Percentiles rank a stretch among this genome's conserved stretches.
Conservation (phyloP, 1,140 invertebrate genomes). For the Brachionus plicatilis region DNA sequence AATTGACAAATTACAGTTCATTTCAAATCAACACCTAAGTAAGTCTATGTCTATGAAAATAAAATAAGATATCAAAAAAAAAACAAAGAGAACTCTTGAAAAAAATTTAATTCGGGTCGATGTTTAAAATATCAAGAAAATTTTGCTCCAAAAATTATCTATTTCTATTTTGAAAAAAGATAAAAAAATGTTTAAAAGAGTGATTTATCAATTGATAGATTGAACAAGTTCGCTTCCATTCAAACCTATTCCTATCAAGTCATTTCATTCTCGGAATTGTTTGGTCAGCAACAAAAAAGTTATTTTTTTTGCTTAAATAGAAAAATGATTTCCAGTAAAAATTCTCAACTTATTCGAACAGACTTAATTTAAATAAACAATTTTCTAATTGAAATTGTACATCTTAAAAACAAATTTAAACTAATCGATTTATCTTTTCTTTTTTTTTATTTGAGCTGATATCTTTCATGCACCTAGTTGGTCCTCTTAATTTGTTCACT, state of each 20-base stretch:
- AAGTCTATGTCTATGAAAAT: neutral
- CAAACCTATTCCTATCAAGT: neutral
- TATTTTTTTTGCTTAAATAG: neutral
- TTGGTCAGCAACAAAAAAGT: neutral
- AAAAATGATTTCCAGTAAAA: neutral
- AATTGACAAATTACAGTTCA: conserved; percentile 22
- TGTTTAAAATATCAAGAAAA: neutral
- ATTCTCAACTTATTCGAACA: neutral
- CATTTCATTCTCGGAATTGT: neutral
- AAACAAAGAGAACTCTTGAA: neutral
- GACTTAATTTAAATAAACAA: neutral
- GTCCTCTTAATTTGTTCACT: conserved; percentile 7
- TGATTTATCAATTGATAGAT: conserved; percentile 29
- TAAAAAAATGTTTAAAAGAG: conserved; percentile 2
- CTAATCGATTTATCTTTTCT: conserved; percentile 9
- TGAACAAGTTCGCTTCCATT: neutral
- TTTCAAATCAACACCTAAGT: conserved; percentile 16
- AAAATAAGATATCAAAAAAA: neutral
- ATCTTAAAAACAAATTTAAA: conserved; percentile 33
- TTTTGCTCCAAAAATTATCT: neutral
- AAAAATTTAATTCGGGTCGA: conserved; percentile 10
- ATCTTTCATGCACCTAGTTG: conserved; percentile 28
- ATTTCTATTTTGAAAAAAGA: neutral
- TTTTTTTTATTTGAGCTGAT: neutral
- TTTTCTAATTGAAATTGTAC: conserved; percentile 19